These are phyloP conservation scores for Drosophila punjabiensis DNA, from an alignment of 1,140 invertebrate species.

Conservation along the genomic window DNA sequence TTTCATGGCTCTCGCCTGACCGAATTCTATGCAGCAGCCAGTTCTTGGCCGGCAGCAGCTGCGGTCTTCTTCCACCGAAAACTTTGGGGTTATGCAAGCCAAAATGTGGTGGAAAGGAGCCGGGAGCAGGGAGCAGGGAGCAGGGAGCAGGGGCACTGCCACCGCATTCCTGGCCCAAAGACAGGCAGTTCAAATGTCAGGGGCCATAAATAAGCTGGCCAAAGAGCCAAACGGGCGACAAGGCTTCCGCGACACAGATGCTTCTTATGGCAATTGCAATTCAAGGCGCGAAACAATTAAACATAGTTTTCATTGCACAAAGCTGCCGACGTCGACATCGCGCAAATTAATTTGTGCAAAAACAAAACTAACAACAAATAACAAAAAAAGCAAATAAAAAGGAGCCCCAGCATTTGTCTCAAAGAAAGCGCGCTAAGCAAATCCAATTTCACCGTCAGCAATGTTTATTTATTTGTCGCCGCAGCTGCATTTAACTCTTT, in stretches of 20 bases:
- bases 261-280: constrained; percentile 59
- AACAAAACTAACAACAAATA: constrained; percentile 27
- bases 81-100: constrained; percentile 60
- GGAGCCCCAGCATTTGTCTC: constrained; percentile 43
- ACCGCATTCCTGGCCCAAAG: constrained; percentile 62
- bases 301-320: constrained; percentile 84
- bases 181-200: constrained; percentile 69
- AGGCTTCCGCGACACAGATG: constrained; percentile 42
- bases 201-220: constrained; percentile 71
- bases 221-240: constrained; percentile 12
- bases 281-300: constrained; percentile 83
- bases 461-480: constrained; percentile 71
- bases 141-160: constrained; percentile 20
- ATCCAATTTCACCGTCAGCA: constrained; percentile 78
- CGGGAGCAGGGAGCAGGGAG: constrained; percentile 1
- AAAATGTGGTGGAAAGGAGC: constrained; percentile 13
- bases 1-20: constrained; percentile 75
- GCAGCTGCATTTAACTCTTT: constrained; percentile 69
- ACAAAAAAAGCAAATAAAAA: neutral
- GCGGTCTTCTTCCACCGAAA: constrained; percentile 25
- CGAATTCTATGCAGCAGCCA: constrained; percentile 71
- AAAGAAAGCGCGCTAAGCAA: constrained; percentile 81
- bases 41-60: constrained; percentile 58
- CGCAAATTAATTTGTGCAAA: constrained; percentile 76
- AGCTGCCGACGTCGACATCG: constrained; percentile 64